Percentiles rank a stretch among this genome's conserved stretches.
These are phyloP conservation scores for Ormyrus pomaceus DNA, from an alignment of 2,888 invertebrate genomes.

Conservation along the genomic window DNA sequence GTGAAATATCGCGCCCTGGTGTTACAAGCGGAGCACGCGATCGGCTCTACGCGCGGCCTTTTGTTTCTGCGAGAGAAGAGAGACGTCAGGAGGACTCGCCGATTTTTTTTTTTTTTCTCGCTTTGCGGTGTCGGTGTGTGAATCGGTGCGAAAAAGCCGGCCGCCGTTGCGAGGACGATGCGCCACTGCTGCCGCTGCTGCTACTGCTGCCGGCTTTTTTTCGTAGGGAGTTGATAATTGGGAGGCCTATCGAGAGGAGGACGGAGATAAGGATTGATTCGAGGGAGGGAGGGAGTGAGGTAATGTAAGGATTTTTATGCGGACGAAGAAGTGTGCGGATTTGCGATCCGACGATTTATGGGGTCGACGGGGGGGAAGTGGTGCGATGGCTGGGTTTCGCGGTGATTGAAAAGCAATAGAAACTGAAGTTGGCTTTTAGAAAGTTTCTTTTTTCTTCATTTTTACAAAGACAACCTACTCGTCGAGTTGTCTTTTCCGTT, in stretches of 20 bases:
- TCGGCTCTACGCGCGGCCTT: neutral
- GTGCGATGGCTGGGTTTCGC: no score
- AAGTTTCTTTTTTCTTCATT: no score
- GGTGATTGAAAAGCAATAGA: no score
- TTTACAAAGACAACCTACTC: no score
- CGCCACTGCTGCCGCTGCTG: neutral
- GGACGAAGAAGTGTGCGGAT: neutral
- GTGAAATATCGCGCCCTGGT: slow-evolving; percentile 76
- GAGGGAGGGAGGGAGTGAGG: slow-evolving; percentile 23
- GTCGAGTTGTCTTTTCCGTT: no score
- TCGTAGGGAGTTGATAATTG: slow-evolving; percentile 59
- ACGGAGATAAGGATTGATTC: neutral
- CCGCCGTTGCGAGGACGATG: slow-evolving; percentile 19
- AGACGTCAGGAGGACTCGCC: neutral
- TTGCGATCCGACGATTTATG: no score
- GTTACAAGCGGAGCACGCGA: slow-evolving; percentile 66
- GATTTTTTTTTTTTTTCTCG: neutral
- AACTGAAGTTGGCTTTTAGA: no score
- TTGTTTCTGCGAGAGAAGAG: slow-evolving; percentile 1
- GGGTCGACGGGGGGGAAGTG: no score
- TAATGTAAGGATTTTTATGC: neutral
- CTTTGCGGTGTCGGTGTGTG: slow-evolving; percentile 15
- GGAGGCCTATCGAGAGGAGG: slow-evolving; percentile 60
- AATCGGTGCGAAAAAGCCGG: slow-evolving; percentile 12
- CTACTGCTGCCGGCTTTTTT: slow-evolving; percentile 21